Evolutionary conservation across 2,888 invertebrate species (phyloP).

Genomic region (Zygothrica quintamaculata): DNA sequence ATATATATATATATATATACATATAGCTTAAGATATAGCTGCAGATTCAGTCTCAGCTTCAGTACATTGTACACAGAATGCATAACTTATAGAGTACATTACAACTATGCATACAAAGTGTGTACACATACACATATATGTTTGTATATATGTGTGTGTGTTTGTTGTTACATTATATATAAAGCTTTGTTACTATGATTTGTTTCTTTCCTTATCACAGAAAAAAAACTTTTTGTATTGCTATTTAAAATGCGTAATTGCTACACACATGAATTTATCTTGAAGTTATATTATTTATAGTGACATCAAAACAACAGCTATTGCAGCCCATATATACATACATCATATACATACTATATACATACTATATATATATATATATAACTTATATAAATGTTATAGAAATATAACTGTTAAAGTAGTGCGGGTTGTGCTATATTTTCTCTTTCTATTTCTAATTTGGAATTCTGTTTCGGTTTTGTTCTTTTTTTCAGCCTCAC

Average conservation of each 20-base stretch:
- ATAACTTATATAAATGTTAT: not conserved
- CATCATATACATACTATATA: not conserved
- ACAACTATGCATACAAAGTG: not conserved
- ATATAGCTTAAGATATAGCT: too few species aligned
- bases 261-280: constrained; percentile 37
- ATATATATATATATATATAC: too few species aligned
- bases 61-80: too few species aligned
- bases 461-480: not conserved
- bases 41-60: too few species aligned
- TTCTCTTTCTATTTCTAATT: not conserved
- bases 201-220: constrained; percentile 22
- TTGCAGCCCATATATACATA: constrained; percentile 6
- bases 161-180: not conserved
- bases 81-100: constrained; percentile 36
- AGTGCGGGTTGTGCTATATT: constrained; percentile 26
- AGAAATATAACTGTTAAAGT: not conserved
- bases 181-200: constrained; percentile 1
- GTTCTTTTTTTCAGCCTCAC: constrained; percentile 11
- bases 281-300: constrained; percentile 37
- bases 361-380: not conserved
- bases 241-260: constrained; percentile 55
- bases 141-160: not conserved
- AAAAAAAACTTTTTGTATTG: constrained; percentile 2
- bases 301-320: constrained; percentile 22
- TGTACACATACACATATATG: constrained; percentile 2